Conservation (phyloP, 2,888 invertebrate genomes). For the Drosophila longiperda region DNA sequence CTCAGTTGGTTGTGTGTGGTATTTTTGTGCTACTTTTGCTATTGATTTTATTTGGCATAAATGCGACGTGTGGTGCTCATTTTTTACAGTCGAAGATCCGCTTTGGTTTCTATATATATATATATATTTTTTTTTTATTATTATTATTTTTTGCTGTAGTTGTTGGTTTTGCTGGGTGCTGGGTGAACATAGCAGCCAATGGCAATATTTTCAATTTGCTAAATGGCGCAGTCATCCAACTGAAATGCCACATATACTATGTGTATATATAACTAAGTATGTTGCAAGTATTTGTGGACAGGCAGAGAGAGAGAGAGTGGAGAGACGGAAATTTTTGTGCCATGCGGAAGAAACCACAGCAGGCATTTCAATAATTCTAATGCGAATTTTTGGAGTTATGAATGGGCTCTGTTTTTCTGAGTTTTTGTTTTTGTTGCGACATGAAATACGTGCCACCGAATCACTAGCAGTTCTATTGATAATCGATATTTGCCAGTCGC, state of each 20-base stretch:
- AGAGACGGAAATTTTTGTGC: slow-evolving; percentile 35
- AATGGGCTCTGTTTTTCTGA: slow-evolving; percentile 23
- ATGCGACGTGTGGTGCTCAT: slow-evolving; percentile 66
- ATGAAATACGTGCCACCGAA: slow-evolving; percentile 47
- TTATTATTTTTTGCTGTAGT: neutral
- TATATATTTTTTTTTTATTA: neutral
- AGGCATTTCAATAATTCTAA: slow-evolving; percentile 78
- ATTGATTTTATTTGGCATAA: slow-evolving; percentile 77
- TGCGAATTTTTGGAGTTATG: slow-evolving; percentile 68
- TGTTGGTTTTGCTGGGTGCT: neutral
- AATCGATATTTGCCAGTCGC: slow-evolving; percentile 55
- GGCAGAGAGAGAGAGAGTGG: slow-evolving; percentile 1
- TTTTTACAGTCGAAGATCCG: slow-evolving; percentile 40
- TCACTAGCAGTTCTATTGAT: slow-evolving; percentile 29
- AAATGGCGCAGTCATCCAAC: slow-evolving; percentile 77
- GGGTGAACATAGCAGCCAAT: slow-evolving; percentile 42
- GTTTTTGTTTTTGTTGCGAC: slow-evolving; percentile 11
- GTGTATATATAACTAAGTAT: slow-evolving; percentile 28
- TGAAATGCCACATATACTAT: slow-evolving; percentile 58
- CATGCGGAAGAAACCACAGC: slow-evolving; percentile 71
- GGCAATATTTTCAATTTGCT: slow-evolving; percentile 76
- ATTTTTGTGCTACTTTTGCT: slow-evolving; percentile 68
- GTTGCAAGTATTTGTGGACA: slow-evolving; percentile 23
- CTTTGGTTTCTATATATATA: slow-evolving; percentile 36
- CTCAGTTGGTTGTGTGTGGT: neutral